These are phyloP conservation scores for Furnarius figulus DNA, from an alignment of 2,113 vertebrate species.

Conservation along the genomic window DNA sequence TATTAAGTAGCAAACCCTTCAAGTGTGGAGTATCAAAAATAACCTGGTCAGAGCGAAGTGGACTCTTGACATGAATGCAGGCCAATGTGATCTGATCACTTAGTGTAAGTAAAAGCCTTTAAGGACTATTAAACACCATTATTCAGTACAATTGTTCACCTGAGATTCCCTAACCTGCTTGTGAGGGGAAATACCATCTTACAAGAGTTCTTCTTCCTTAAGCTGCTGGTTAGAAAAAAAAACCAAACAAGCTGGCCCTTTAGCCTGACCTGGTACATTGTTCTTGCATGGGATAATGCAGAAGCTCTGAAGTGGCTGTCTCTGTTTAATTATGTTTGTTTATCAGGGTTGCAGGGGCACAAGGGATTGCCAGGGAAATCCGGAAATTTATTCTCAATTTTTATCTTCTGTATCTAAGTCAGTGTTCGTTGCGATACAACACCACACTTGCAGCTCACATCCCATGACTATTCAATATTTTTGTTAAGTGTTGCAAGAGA, in stretches of 20 bases:
- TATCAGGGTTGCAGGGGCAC: neutral
- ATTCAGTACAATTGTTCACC: neutral
- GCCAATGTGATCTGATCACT: neutral
- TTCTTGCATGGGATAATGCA: neutral
- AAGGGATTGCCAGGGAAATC: neutral
- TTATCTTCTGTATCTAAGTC: neutral
- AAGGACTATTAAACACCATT: neutral
- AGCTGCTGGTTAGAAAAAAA: neutral
- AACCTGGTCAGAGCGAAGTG: neutral
- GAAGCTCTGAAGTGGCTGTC: neutral
- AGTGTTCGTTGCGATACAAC: neutral
- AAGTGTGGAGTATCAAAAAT: neutral
- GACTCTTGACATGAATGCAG: neutral
- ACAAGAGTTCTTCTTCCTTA: neutral
- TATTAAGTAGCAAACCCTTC: neutral
- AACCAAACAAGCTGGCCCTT: neutral
- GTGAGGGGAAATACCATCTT: neutral
- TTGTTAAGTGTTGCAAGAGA: neutral
- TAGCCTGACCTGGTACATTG: neutral
- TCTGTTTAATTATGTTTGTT: neutral
- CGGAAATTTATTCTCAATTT: neutral
- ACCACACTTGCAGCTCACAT: neutral
- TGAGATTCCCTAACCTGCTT: neutral
- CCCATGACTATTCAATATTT: neutral
- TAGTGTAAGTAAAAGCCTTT: neutral